Base-by-base conservation (phyloP, 2,797 vertebrate genomes). In the Catostomus latipinnis region DNA sequence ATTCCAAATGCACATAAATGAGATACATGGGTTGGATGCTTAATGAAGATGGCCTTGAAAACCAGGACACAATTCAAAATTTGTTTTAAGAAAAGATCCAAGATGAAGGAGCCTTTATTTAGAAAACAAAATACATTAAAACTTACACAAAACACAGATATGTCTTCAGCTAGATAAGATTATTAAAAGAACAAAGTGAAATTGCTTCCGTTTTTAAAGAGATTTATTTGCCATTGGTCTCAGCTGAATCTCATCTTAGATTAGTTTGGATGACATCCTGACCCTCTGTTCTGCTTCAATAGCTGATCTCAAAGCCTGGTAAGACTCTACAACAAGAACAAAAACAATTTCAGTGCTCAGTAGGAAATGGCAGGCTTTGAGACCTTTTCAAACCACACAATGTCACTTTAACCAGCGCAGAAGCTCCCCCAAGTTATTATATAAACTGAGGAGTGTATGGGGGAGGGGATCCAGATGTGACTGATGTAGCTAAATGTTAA, bases 271-370 rank as follows among this genome's bases (percentile, higher is more conserved):
- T 6, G 61, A 79, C 34, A 86, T 61, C 50, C 90, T 88, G 0
- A 85, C 45, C 73, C 58, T 75, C 71, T 72, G 72, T 77, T 92
- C 92, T 22, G 83, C 79, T 9, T 87, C 85, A n/a, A 94, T 73
- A 4, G 92, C 91, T 43, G 87, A 74, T 78, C 90, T 87, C 71
- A 94, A 61, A 57, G 86, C 88, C 83, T 86, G 46, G 2, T 89
- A 80, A 0, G 81, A 78, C 8, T 90, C 93, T 94, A 85, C 18
- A 72, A 76, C 71, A 58, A 89, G 11, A 83, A 0, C 65, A 71
- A 81, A 81, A 63, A 80, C 6, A 6, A 56, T 56, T 76, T 83
- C 43, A 75, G 8, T 67, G 14, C 34, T 9, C 8, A 43, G 34
- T 60, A 57, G 45, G 53, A 57, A 57, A 68, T 50, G 4, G 63